Base-by-base conservation (phyloP, 2,797 vertebrate genomes). In the Orientallactaga sibirica region DNA sequence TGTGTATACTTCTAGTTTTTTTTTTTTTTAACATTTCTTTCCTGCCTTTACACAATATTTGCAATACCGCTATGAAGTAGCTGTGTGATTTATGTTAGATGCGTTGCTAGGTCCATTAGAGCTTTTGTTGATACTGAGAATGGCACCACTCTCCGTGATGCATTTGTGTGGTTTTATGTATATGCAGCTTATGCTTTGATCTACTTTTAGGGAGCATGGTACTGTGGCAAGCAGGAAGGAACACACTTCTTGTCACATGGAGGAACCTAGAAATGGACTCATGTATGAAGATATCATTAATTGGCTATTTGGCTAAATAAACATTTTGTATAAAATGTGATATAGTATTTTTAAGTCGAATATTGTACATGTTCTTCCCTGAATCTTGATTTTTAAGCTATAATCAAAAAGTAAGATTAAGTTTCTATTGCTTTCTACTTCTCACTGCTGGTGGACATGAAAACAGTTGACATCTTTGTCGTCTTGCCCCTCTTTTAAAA, bases 401-500 rank as follows among this genome's bases (percentile, higher is more conserved):
- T 24, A 11, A 85, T 73, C 12, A 25, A 24, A 29, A 76, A 77
- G 67, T 67, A 71, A 76, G 29, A 18, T 48, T 43, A 37, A 2
- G 0, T 22, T 88, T 48, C 25, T 83, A 43, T 70, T 83, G 11
- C 27, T 91, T 78, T 86, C n/a, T 1, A 91, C 29, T 83, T 52
- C 22, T 64, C 70, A 22, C 1, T 24, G 1, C 71, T 90, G 73
- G 37, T 48, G 68, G 48, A 58, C 74, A 52, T 20, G 67, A 52
- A 82, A 88, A 74, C 20, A 79, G 12, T 9, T 78, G 48, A 29
- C 0, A 62, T 37, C 37, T 22, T 67, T 84, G 0, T n/a, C 4
- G 76, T 84, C 16, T n/a, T 22, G 55, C 16, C 55, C 55, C 16
- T 19, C 7, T 96, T 20, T 92, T 29, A 83, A 87, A 70, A 95